Evolutionary conservation across 2,888 invertebrate genomes (phyloP).

Genomic region (Tryphoninae sp.): DNA sequence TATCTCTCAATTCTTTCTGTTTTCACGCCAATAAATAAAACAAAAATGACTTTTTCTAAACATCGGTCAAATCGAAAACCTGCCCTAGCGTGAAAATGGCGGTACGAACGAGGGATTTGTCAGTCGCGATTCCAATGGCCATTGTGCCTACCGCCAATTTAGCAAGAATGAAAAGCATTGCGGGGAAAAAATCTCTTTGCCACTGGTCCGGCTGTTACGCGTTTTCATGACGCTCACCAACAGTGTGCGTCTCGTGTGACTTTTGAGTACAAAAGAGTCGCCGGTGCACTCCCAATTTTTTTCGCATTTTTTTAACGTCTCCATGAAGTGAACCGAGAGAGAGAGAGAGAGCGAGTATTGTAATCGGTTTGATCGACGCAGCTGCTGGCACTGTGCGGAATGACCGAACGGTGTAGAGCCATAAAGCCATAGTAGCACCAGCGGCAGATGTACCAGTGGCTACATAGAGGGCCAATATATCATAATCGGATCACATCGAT

Average conservation of each 20-base stretch:
- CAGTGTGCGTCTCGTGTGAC: neutral
- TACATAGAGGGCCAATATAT: conserved; percentile 58
- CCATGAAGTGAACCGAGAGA: conserved; percentile 43
- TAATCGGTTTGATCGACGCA: conserved; percentile 53
- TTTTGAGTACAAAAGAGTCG: conserved; percentile 34
- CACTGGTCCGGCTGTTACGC: conserved; percentile 11
- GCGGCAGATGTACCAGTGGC: conserved; percentile 57
- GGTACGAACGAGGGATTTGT: neutral
- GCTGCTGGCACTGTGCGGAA: conserved; percentile 30
- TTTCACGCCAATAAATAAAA: too few species aligned
- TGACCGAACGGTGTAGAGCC: conserved; percentile 42
- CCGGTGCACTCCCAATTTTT: conserved; percentile 24
- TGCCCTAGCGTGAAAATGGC: too few species aligned
- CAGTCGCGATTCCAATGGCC: neutral
- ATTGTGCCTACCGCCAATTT: conserved; percentile 7
- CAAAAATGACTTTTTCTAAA: too few species aligned
- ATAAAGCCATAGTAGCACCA: conserved; percentile 26
- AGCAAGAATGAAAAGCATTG: neutral
- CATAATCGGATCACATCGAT: conserved; percentile 61
- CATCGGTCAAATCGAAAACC: too few species aligned
- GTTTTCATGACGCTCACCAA: conserved; percentile 10
- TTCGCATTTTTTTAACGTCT: conserved; percentile 31
- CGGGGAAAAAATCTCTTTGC: conserved; percentile 11
- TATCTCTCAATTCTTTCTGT: too few species aligned
- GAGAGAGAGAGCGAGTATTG: conserved; percentile 18